phyloP scores from a whole-genome alignment of 2,888 invertebrate species.

The Agrochola circellaris region DNA sequence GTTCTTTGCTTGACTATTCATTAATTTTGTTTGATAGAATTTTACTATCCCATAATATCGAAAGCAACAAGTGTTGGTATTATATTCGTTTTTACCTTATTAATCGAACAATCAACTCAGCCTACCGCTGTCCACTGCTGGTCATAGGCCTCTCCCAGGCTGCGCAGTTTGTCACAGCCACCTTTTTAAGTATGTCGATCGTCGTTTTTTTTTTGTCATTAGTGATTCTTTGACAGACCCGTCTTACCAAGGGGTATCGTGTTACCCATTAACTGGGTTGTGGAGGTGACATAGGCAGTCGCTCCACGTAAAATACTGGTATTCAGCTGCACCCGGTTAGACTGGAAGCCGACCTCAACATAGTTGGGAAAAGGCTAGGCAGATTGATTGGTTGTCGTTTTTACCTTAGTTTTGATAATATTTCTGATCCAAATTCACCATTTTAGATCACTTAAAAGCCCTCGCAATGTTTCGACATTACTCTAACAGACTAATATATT shows the following conservation, averaged over 20 bases:
- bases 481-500: conserved; percentile 7
- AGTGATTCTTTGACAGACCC: no score
- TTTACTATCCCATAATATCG: neutral
- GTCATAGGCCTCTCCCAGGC: neutral
- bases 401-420: neutral
- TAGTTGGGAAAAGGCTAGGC: no score
- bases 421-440: neutral
- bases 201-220: neutral
- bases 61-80: neutral
- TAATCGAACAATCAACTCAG: neutral
- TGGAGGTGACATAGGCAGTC: no score
- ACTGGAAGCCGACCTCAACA: no score
- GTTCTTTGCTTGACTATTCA: neutral
- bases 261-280: no score
- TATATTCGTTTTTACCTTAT: neutral
- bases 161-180: no score
- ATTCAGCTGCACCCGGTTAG: no score
- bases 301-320: no score
- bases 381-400: no score
- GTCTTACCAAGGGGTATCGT: no score
- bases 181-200: neutral
- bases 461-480: conserved; percentile 34
- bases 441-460: neutral
- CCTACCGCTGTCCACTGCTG: neutral
- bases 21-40: neutral